Evolutionary conservation across 2,797 vertebrate genomes (phyloP).

Genomic region (Glossophaga mutica): DNA sequence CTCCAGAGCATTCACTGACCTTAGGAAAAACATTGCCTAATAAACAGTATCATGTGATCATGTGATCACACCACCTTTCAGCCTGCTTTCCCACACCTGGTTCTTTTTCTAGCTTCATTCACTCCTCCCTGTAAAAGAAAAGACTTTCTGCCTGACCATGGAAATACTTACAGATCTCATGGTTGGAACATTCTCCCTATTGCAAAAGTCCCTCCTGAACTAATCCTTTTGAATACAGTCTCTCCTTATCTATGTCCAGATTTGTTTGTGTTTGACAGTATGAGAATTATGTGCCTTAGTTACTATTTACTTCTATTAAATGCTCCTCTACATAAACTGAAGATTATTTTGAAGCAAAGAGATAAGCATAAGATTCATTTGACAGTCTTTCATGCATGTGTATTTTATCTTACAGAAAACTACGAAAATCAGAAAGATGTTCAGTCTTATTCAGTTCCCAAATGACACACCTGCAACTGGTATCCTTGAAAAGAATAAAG

Average conservation of each 20-base stretch:
- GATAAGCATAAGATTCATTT: neutral
- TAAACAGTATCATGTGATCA: neutral
- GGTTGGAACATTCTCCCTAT: neutral
- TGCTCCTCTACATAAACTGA: neutral
- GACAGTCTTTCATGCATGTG: neutral
- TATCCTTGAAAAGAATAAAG: neutral
- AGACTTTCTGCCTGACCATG: neutral
- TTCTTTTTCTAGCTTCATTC: neutral
- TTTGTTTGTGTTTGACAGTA: neutral
- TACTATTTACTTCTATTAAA: slow-evolving; percentile 17
- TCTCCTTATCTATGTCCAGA: neutral
- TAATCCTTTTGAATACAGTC: neutral
- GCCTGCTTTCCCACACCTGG: neutral
- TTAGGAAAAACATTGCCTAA: neutral
- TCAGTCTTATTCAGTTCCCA: slow-evolving; percentile 17
- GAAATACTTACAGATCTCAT: neutral
- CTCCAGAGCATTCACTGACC: neutral
- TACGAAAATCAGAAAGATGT: neutral
- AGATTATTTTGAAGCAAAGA: slow-evolving; percentile 2
- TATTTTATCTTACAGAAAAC: slow-evolving; percentile 14
- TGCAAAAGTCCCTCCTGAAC: neutral
- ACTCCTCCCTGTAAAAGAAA: neutral
- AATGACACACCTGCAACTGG: neutral
- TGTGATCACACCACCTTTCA: neutral
- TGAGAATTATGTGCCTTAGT: neutral